Evolutionary conservation across 2,888 invertebrate species (phyloP).

Genomic region (Amphipoea lucens): DNA sequence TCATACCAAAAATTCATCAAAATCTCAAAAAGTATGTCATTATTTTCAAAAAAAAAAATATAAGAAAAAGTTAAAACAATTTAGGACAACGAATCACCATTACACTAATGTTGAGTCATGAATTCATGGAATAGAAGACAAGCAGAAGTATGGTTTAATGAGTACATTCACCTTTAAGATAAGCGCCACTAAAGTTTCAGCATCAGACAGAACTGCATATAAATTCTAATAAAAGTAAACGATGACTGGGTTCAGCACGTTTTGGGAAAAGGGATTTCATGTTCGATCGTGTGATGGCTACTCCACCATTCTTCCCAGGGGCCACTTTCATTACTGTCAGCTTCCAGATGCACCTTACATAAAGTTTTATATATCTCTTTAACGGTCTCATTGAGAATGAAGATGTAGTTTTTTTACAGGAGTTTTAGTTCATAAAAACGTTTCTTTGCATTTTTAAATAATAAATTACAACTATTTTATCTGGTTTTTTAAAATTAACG

Average conservation of each 20-base stretch:
- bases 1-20: no score
- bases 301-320: slow-evolving; percentile 35
- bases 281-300: slow-evolving; percentile 56
- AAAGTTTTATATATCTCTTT: slow-evolving; percentile 48
- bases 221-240: slow-evolving; percentile 54
- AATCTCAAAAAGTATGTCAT: no score
- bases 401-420: slow-evolving; percentile 28
- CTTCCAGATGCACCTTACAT: slow-evolving; percentile 48
- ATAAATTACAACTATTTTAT: no score
- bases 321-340: slow-evolving; percentile 49
- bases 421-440: neutral
- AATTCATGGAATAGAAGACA: no score
- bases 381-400: slow-evolving; percentile 34
- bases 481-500: no score
- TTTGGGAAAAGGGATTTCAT: slow-evolving; percentile 63
- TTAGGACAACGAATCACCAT: no score
- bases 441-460: no score
- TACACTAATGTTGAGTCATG: no score
- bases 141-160: neutral
- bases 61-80: no score
- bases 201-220: slow-evolving; percentile 20
- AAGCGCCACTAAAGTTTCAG: neutral
- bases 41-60: no score
- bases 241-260: slow-evolving; percentile 55
- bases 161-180: slow-evolving; percentile 22